A percentile compares a stretch with the other conserved stretches of the same genome.
These are phyloP conservation scores for Octopus bimaculoides DNA, from an alignment of 1,140 invertebrate species.

Conservation along the genomic window DNA sequence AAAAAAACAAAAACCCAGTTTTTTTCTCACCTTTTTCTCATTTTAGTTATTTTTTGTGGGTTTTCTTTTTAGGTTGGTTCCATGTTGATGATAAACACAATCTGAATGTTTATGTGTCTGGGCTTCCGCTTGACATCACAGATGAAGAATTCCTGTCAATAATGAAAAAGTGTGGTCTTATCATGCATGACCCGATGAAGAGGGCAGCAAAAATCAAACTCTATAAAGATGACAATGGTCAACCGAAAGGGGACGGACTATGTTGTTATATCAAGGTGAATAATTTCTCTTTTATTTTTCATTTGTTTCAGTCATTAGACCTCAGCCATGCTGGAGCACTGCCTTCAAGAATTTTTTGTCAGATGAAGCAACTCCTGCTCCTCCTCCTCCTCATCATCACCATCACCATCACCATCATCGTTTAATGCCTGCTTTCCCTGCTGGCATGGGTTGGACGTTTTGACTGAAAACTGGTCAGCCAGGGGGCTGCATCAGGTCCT, in stretches of 20 bases:
- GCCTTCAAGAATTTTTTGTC: no score
- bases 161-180: conserved; percentile 95
- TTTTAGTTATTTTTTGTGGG: not conserved
- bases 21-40: no score
- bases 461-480: no score
- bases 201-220: conserved; percentile 92
- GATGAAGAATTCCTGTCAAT: conserved; percentile 75
- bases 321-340: no score
- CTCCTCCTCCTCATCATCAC: no score
- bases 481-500: no score
- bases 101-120: conserved; percentile 95
- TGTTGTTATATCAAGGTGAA: conserved; percentile 91
- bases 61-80: conserved; percentile 72
- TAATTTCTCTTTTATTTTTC: not conserved
- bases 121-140: conserved; percentile 84
- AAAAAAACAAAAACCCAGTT: not conserved
- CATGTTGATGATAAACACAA: conserved; percentile 88
- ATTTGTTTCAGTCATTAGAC: no score
- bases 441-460: no score
- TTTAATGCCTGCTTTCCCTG: no score
- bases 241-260: conserved; percentile 91
- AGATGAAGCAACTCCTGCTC: no score
- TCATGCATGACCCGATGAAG: conserved; percentile 80
- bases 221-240: conserved; percentile 77
- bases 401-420: no score